phyloP scores from a whole-genome alignment of 1,140 invertebrate species.

The Zophobas atratus region DNA sequence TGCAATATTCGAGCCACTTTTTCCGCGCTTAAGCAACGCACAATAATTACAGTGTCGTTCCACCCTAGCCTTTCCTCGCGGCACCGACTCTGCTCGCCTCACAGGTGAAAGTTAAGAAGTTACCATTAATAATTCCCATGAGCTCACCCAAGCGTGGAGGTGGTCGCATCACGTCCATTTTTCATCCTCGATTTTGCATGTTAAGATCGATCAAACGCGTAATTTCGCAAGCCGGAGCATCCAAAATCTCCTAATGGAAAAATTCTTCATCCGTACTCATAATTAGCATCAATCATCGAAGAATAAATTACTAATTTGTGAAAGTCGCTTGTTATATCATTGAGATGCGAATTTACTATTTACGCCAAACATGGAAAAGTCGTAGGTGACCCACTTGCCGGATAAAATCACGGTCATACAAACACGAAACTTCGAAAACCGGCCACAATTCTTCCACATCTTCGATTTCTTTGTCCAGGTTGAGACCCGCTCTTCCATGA shows the following conservation, averaged over 20 bases:
- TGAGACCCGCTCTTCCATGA: too few relatives aligned
- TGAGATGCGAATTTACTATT: not conserved
- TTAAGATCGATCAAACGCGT: not conserved
- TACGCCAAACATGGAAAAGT: not conserved
- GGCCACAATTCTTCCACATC: too few relatives aligned
- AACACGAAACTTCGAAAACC: not conserved
- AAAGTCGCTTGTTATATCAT: constrained; percentile 6
- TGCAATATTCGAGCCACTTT: too few relatives aligned
- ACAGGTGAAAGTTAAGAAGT: constrained; percentile 28
- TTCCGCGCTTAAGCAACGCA: too few relatives aligned
- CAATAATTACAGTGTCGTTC: too few relatives aligned
- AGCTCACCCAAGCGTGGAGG: constrained; percentile 17
- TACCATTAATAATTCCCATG: constrained; percentile 26
- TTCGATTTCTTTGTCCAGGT: too few relatives aligned
- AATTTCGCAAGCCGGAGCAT: too few relatives aligned
- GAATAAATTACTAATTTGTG: not conserved
- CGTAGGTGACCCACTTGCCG: not conserved
- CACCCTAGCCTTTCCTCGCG: too few relatives aligned
- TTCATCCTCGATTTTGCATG: constrained; percentile 1
- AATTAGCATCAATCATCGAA: not conserved
- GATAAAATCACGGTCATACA: not conserved
- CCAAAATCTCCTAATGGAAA: too few relatives aligned
- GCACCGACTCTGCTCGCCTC: not conserved
- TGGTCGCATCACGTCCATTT: constrained; percentile 11
- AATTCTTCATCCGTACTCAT: too few relatives aligned